phyloP scores from a whole-genome alignment of 1,140 invertebrate species.

The Zelostemma sp. region DNA sequence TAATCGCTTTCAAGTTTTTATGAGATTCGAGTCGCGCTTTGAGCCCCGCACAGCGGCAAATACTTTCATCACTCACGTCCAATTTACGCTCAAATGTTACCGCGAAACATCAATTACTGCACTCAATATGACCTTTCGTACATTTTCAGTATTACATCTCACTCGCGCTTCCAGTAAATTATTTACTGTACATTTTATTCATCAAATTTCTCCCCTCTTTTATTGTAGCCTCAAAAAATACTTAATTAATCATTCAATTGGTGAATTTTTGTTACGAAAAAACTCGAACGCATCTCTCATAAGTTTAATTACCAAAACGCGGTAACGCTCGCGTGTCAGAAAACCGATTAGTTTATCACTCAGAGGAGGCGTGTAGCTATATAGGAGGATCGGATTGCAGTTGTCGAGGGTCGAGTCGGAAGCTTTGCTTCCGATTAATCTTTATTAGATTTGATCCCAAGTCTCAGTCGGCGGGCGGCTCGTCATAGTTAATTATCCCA shows the following conservation, averaged over 20 bases:
- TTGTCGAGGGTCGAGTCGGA: constrained; percentile 38
- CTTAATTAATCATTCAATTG: too few species aligned
- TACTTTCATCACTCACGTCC: constrained; percentile 11
- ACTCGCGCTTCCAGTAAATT: too few species aligned
- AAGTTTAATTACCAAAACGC: too few species aligned
- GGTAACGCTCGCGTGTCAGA: constrained; percentile 28
- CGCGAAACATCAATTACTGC: too few species aligned
- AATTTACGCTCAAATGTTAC: too few species aligned
- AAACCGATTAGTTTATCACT: constrained; percentile 29
- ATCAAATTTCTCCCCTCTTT: too few species aligned
- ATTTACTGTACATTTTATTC: too few species aligned
- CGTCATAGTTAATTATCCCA: constrained; percentile 43
- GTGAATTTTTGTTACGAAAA: too few species aligned
- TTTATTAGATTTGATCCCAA: constrained; percentile 45
- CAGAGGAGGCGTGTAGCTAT: constrained; percentile 25
- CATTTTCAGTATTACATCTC: too few species aligned
- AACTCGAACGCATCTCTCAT: too few species aligned
- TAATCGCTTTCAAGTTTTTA: constrained; percentile 25
- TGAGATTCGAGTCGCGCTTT: constrained; percentile 24
- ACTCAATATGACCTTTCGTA: too few species aligned
- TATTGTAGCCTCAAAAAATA: too few species aligned
- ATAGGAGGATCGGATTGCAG: constrained; percentile 41
- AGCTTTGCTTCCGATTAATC: constrained; percentile 42
- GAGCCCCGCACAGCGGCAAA: constrained; percentile 14
- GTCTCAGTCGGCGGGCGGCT: constrained; percentile 28